Evolutionary conservation across 2,113 vertebrate species (phyloP), one percentile per base, ranked within the genome.

Genomic region (Condylura cristata): DNA sequence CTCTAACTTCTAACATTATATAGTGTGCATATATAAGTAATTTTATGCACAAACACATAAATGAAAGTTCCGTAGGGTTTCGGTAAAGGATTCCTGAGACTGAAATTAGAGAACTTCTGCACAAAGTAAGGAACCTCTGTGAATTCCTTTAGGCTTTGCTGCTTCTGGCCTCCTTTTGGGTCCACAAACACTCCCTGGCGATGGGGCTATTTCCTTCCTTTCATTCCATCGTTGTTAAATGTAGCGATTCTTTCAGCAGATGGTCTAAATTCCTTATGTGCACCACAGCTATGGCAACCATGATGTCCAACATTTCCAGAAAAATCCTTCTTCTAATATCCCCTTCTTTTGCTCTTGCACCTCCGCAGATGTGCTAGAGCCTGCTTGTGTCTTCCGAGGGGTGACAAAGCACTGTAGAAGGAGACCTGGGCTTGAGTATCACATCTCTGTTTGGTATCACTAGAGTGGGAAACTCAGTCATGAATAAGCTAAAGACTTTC

Each of bases 161-260:
- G 51, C 46, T 0, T 17, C 8, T 3, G 0, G 8, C 24, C 0
- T 13, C 22, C 22, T 13, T n/a, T 32, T 61, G 5, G 70, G 39
- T 39, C n/a, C 41, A 20, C 3, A 1, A 51, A 14, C 41, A 56
- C 24, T 56, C 0, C 10, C 30, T 39, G 20, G 79, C 28, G 60
- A 3, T 1, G 63, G 39, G 39, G 4, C 30, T 30, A 3, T n/a
- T 32, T 26, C 79, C 30, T 28, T 22, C 34, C 26, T 44, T 56
- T 34, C 8, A 28, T 30, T 60, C 68, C n/a, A n/a, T n/a, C n/a
- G n/a, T n/a, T 66, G 44, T 30, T 56, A 39, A 61, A 53, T 12
- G 53, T 20, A 60, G n/a, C 6, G 0, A 26, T 51, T 53, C 46
- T 66, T 37, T 58, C 24, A 53, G 58, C 37, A 46, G 4, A 16